These are phyloP conservation scores for Salvelinus namaycush DNA, from an alignment of 2,113 vertebrate species.

Conservation along the genomic window DNA sequence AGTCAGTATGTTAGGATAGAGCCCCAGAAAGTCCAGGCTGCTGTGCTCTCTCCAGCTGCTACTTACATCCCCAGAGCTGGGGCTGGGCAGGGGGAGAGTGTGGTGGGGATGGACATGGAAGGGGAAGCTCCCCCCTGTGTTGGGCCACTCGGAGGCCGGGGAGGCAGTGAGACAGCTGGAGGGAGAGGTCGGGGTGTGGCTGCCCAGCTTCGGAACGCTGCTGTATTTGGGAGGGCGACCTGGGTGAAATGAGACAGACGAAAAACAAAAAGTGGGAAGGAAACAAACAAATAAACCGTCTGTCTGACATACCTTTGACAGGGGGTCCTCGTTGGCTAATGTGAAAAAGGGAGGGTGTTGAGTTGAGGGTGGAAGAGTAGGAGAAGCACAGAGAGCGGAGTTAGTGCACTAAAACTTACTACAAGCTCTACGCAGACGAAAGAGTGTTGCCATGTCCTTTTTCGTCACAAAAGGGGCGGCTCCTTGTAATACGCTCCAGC, in stretches of 20 bases:
- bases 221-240: constrained; percentile 99
- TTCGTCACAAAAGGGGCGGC: background rate
- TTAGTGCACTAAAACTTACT: constrained; percentile 75
- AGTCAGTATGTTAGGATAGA: constrained; percentile 11
- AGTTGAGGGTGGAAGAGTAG: constrained; percentile 82
- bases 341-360: constrained; percentile 59
- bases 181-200: constrained; percentile 93
- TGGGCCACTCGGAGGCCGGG: constrained; percentile 88
- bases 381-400: constrained; percentile 83
- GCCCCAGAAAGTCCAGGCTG: constrained; percentile 16
- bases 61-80: constrained; percentile 99
- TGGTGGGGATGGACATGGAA: constrained; percentile 86
- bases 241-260: constrained; percentile 95
- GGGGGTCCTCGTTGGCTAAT: constrained; percentile 99
- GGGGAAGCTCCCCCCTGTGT: constrained; percentile 81
- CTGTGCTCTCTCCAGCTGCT: constrained; percentile 68
- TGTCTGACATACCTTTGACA: constrained; percentile 95
- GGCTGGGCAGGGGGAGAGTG: constrained; percentile 95
- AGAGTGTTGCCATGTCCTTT: background rate
- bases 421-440: constrained; percentile 39
- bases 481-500: too few species aligned
- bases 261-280: constrained; percentile 77
- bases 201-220: constrained; percentile 93
- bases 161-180: constrained; percentile 88
- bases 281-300: constrained; percentile 55